Evolutionary conservation across 2,888 invertebrate genomes (phyloP).

Genomic region (Epinotia demarniana): DNA sequence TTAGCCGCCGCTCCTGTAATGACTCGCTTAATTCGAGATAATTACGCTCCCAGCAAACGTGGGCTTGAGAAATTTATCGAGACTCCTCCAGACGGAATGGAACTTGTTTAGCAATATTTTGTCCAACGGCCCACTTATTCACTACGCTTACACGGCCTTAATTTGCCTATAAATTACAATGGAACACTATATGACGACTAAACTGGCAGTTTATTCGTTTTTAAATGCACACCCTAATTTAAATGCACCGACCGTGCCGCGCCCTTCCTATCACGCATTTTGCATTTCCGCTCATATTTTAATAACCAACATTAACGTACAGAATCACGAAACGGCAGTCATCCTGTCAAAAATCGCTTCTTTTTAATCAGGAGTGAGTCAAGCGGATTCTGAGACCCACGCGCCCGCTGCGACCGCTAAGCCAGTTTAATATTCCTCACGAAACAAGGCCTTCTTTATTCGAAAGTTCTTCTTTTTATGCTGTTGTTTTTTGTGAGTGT

Average conservation of each 20-base stretch:
- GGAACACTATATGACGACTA: slow-evolving; percentile 64
- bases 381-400: slow-evolving; percentile 68
- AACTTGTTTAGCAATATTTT: slow-evolving; percentile 50
- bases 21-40: slow-evolving; percentile 80
- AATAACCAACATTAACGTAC: slow-evolving; percentile 73
- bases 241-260: slow-evolving; percentile 69
- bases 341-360: slow-evolving; percentile 78
- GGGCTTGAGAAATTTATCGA: slow-evolving; percentile 70
- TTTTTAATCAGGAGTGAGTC: slow-evolving; percentile 77
- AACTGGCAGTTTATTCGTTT: slow-evolving; percentile 71
- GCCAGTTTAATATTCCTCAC: slow-evolving; percentile 75
- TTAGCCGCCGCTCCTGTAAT: slow-evolving; percentile 73
- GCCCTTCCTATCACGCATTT: slow-evolving; percentile 79
- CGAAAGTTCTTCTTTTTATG: slow-evolving; percentile 68
- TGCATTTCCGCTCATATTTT: slow-evolving; percentile 78
- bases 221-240: slow-evolving; percentile 71
- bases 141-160: slow-evolving; percentile 62
- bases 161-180: slow-evolving; percentile 68
- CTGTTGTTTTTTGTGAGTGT: slow-evolving; percentile 71
- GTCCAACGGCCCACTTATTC: slow-evolving; percentile 59
- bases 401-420: slow-evolving; percentile 52
- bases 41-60: slow-evolving; percentile 74
- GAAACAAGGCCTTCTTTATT: slow-evolving; percentile 70
- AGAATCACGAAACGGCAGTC: slow-evolving; percentile 75
- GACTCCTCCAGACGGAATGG: slow-evolving; percentile 60